Percentiles rank a stretch among this genome's conserved stretches.
Conservation (phyloP, 92 coral and sea anemone genomes). For the Porites divaricata region DNA sequence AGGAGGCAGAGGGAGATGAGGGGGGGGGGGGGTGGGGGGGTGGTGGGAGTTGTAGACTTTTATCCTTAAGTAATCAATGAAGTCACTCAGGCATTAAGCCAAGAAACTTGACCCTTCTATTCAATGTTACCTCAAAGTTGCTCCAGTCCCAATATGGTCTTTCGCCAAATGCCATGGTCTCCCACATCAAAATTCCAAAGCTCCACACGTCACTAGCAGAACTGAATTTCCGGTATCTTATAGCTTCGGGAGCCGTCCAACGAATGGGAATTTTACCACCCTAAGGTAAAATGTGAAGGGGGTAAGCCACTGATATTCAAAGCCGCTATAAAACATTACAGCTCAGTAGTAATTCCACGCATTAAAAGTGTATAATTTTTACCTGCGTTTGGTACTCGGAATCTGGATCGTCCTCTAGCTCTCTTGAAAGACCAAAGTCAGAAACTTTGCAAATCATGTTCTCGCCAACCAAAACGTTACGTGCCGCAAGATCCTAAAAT, state of each 20-base stretch:
- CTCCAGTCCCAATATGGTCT: constrained; percentile 96
- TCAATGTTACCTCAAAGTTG: constrained; percentile 78
- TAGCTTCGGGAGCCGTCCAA: constrained; percentile 98
- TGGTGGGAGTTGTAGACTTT: too few relatives aligned
- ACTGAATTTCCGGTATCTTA: constrained; percentile 81
- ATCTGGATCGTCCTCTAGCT: constrained; percentile 87
- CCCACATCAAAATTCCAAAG: constrained; percentile 91
- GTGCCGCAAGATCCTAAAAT: constrained; percentile 90
- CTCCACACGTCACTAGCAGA: constrained; percentile 97
- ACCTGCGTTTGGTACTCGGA: constrained; percentile 98
- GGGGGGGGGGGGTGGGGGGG: too few relatives aligned
- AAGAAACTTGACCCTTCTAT: too few relatives aligned
- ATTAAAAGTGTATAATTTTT: neutral
- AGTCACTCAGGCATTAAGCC: too few relatives aligned
- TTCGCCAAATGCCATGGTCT: constrained; percentile 87
- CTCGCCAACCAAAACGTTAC: constrained; percentile 90
- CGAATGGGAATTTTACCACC: constrained; percentile 97
- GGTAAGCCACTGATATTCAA: neutral
- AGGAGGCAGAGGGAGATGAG: too few relatives aligned
- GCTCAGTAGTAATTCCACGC: too few relatives aligned
- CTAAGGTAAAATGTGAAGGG: constrained; percentile 17
- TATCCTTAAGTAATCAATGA: too few relatives aligned
- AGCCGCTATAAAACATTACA: neutral
- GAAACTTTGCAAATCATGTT: constrained; percentile 91
- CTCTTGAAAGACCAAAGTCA: constrained; percentile 96